Base-by-base conservation (phyloP, 2,888 invertebrate species). In the Pemphredon lugubris region DNA sequence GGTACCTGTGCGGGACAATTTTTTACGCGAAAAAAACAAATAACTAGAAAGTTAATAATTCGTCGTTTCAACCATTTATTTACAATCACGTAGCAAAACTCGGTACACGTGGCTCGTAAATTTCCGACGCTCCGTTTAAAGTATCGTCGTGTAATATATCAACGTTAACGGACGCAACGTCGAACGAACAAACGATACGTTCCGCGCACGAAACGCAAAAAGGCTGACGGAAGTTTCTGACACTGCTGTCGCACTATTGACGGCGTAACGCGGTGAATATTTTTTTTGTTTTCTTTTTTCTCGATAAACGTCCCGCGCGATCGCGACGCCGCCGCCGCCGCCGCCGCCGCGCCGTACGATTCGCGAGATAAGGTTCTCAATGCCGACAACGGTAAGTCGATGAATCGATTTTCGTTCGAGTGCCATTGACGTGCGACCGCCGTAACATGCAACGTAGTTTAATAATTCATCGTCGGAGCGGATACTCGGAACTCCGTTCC, bases 401-500 rank as follows among this genome's bases (percentile, higher is more conserved):
- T 71, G 64, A 58, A 72, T 72, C 72, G 72, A 72, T 72, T 70
- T 65, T 55, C 65, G 26, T 39, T 44, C 47, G 11, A 23, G 37
- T 16, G 53, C 42, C 58, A 70, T 64, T 70, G 53, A 39, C 70
- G 47, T 40, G 37, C 55, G 21, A 30, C 14, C 48, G 32, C 21
- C 16, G 39, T 26, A 54, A 34, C 72, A 50, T 59, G 72, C 71
- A 54, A 65, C 51, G 59, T 32, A 54, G 16, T 54, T 72, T 59
- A 59, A 65, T 65, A 70, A 71, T 72, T 72, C 59, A 72, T 71
- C 59, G 55, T 72, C 59, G 50, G 32, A 59, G 39, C 48, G 57
- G 32, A 21, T 42, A 26, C 20, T 40, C 54, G 9, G 50, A 50
- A 55, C 69, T 23, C 20, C n/a, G 20, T 20, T 16, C 16, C 58